Base-by-base conservation (phyloP, 1,140 invertebrate species). In the Mya arenaria region DNA sequence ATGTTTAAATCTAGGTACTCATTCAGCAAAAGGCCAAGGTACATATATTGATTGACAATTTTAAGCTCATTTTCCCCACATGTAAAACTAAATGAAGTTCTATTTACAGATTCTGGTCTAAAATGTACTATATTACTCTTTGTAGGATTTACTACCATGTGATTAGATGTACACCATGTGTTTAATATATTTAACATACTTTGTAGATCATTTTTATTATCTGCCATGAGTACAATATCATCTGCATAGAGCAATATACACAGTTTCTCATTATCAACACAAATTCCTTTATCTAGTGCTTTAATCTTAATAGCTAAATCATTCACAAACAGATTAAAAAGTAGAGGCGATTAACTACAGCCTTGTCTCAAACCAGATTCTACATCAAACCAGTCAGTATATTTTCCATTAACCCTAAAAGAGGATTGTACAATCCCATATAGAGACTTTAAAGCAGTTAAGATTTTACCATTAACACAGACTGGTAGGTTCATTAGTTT, bases 281-380 rank as follows among this genome's bases (percentile, higher is more conserved):
- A 0, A 30, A 82, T 23, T 30, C 69, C 79, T 52, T 23, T 36
- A 4, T 44, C 19, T 10, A 82, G 56, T n/a, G 2, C 17, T 37
- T 65, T 65, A 8, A 82, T 23, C 30, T 8, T 15, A 15, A 39
- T 25, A 30, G 58, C 69, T 36, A 82, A 30, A 34, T 73, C 69
- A 48, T 74, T 66, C 32, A 82, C 23, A 39, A 25, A 82, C 3
- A 74, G n/a, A 30, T 62, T 48, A 72, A 82, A 82, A 0, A 82
- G 37, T 44, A 28, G 30, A 3, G 58, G 44, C 17, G 79, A 82
- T 30, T 73, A 48, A 1, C 36, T 10, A 56, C 41, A 69, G 23
- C 69, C 79, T 34, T 82, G 68, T 32, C 56, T 73, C n/a, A 73
- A 28, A 0, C 72, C 72, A 41, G 23, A 25, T 0, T n/a, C 28